Evolutionary conservation across 2,113 vertebrate genomes (phyloP).

Genomic region (Triplophysa tibetana): DNA sequence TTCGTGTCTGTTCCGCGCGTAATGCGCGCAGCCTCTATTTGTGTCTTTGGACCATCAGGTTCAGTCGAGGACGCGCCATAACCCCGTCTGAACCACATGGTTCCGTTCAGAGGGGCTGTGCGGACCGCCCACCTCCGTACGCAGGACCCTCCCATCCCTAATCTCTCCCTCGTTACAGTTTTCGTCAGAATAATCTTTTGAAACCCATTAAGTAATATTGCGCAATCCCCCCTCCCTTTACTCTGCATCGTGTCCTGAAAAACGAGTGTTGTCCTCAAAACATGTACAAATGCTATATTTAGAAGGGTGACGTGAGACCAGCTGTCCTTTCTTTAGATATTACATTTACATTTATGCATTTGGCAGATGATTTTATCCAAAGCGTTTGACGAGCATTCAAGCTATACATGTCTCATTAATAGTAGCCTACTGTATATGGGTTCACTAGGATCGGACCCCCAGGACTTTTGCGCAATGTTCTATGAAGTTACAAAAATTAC

Average conservation of each 20-base stretch:
- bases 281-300: conserved; percentile 32
- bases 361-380: too few relatives aligned
- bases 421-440: too few relatives aligned
- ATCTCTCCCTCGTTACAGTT: conserved; percentile 30
- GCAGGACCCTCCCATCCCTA: conserved; percentile 39
- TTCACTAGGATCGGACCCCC: too few relatives aligned
- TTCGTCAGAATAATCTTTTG: conserved; percentile 48
- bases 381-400: too few relatives aligned
- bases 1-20: conserved; percentile 66
- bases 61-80: conserved; percentile 72
- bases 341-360: background rate
- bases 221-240: background rate
- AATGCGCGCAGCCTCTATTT: conserved; percentile 70
- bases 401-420: too few relatives aligned
- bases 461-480: too few relatives aligned
- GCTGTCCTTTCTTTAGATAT: background rate
- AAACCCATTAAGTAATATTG: conserved; percentile 66
- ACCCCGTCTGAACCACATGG: conserved; percentile 71
- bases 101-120: conserved; percentile 33
- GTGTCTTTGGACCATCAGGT: conserved; percentile 65
- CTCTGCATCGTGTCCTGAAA: conserved; percentile 23
- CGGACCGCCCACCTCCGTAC: conserved; percentile 47
- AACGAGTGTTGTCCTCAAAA: conserved; percentile 17
- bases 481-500: background rate
- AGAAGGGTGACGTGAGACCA: conserved; percentile 10